Evolutionary conservation across 2,888 invertebrate species (phyloP), one percentile per base, ranked within the genome.

Genomic region (Cecidostiba fungosa): DNA sequence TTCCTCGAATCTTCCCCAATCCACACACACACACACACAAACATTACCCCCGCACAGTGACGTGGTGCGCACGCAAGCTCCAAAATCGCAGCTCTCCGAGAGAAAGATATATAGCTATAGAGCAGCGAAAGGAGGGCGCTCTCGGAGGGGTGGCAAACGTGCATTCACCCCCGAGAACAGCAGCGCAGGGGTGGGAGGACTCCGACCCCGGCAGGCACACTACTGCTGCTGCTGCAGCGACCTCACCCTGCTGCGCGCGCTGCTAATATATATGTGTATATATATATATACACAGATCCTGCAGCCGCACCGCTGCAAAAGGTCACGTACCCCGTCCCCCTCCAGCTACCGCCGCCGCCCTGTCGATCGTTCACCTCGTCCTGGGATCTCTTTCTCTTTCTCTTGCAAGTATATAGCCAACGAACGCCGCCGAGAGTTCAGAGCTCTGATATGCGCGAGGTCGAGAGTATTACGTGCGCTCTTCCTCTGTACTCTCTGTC

Each of bases 261-360:
- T 70, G 59, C 50, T 50, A 8, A 4, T 66, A 2, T n/a, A 2
- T 66, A 5, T 23, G 1, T 8, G 6, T 29, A 29, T 29, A 29
- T 66, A 29, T 23, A 26, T 12, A 10, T 29, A 66, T 29, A 54
- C 74, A 76, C 70, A 73, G 50, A 79, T 76, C 50, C 81, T 80
- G 66, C 66, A 29, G n/a, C 54, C 54, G 54, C 16, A 4, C n/a
- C 91, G 91, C 91, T 89, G 91, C 92, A 91, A 93, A 93, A 93
- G 93, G 93, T 93, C 92, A 93, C 92, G 92, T 92, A 86, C 86
- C 85, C 82, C 76, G 54, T 47, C 62, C 62, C 62, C 54, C 12
- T 10, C 62, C 26, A 26, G 39, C 76, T 36, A 54, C 66, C 47
- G 74, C 72, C 80, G 62, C 62, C 29, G 29, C 59, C 70, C 23